Base-by-base conservation (phyloP, 2,888 invertebrate species). In the Drosophila pegasa region DNA sequence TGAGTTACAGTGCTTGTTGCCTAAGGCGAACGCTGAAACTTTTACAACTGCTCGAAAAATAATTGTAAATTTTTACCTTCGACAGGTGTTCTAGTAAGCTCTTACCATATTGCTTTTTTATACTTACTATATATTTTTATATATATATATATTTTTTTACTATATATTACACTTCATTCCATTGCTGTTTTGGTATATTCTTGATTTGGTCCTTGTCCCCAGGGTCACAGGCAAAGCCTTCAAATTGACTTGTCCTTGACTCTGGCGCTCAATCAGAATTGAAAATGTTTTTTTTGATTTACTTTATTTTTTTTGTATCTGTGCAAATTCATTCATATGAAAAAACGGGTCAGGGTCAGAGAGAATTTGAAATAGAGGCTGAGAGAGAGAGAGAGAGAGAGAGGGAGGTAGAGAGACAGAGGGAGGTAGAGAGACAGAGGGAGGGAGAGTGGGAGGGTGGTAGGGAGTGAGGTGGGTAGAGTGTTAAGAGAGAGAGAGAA, bases 331-430 rank as follows among this genome's bases (percentile, higher is more conserved):
- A 69, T 45, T 72, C 18, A 43, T 48, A 31, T 27, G 47, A 43
- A 22, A 41, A 12, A 22, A 37, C n/a, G 54, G 76, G 73, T 74
- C 71, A 73, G 45, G 63, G 40, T 54, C 41, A 54, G 37, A 18
- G 9, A 10, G 14, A 29, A 54, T 8, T 16, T 16, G 3, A 8
- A 10, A 29, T 1, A 29, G 12, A 12, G 5, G n/a, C 10, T 1
- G 10, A 5, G 14, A 9, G 14, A 14, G 31, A 9, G 18, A 18
- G 14, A 38, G 27, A 0, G 29, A 20, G 8, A 8, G 14, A 8
- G 27, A 6, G n/a, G 20, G 38, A 2, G n/a, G n/a, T n/a, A 22
- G 31, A 20, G 31, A 1, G 45, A 18, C 18, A 18, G 29, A 2
- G 22, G 1, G 38, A 16, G 12, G 12, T n/a, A 22, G 31, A 20